Base-by-base conservation (phyloP, 2,113 vertebrate species). In the Ranitomeya variabilis region DNA sequence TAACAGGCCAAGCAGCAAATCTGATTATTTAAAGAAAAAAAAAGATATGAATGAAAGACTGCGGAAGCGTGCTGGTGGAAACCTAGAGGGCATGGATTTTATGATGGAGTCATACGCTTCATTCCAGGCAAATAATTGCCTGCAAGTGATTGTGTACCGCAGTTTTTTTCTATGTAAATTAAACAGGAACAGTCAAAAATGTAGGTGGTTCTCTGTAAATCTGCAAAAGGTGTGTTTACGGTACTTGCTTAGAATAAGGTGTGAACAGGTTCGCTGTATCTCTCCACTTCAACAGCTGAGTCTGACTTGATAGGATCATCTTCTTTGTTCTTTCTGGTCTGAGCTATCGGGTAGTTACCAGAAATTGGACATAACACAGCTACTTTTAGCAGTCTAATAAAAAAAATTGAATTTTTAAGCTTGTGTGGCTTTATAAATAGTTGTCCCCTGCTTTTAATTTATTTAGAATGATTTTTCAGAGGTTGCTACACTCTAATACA, bases 21-120 rank as follows among this genome's bases (percentile, higher is more conserved):
- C 94, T 91, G 94, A 94, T 95, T 95, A 95, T 92, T 94, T 92
- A 91, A 94, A 90, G 91, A 55, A 82, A 93, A 92, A 84, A 92
- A 93, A 91, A 93, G 93, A 88, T 82, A 60, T 60, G 66, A 81
- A 62, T 60, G 51, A 88, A 82, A 74, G 67, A 62, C 54, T 26
- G 23, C 45, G 26, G 57, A 62, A 67, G 64, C 31, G 62, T 51
- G 51, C 69, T 71, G 82, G 64, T 69, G 15, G 51, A 51, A 84
- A 51, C 64, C 45, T 23, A 54, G 51, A 84, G 82, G 64, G 64
- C 31, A 71, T 1, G n/a, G 51, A 71, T 69, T 69, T 71, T 26
- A n/a, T 55, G 82, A 84, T 52, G 64, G 67, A 84, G 45, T 81
- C 37, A 86, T 26, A 77, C 16, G 55, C 55, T 80, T 57, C 55